These are phyloP conservation scores for Rostratula benghalensis DNA, from an alignment of 2,113 vertebrate species.

Conservation along the genomic window DNA sequence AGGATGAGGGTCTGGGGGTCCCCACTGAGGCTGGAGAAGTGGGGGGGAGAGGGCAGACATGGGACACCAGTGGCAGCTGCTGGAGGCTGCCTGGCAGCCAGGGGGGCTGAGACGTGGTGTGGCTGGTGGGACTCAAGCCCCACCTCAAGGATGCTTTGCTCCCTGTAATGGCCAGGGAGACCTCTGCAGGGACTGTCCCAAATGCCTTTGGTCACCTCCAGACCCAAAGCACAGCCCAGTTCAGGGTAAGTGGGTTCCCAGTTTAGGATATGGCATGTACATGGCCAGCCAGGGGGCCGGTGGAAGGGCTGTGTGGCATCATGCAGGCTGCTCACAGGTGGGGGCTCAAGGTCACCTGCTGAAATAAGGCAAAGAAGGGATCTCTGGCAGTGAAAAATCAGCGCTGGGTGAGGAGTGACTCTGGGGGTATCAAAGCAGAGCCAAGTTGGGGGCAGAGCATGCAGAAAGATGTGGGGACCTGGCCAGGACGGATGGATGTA, in stretches of 20 bases:
- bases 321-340: accelerated
- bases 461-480: background rate
- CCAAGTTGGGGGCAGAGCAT: background rate
- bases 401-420: background rate
- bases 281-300: background rate
- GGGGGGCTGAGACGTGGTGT: background rate
- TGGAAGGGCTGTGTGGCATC: background rate
- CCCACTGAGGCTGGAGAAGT: background rate
- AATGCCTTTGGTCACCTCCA: accelerated
- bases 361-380: background rate
- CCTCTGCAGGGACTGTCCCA: accelerated
- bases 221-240: background rate
- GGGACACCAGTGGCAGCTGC: background rate
- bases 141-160: background rate
- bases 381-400: background rate
- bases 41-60: background rate
- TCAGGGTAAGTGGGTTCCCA: background rate
- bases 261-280: background rate
- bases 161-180: accelerated
- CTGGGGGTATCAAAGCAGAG: background rate
- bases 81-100: background rate
- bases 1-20: background rate
- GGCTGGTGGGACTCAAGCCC: background rate
- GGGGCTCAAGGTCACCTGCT: accelerated
- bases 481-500: background rate